Evolutionary conservation across 2,113 vertebrate species (phyloP).

Genomic region (Microtus richardsoni): DNA sequence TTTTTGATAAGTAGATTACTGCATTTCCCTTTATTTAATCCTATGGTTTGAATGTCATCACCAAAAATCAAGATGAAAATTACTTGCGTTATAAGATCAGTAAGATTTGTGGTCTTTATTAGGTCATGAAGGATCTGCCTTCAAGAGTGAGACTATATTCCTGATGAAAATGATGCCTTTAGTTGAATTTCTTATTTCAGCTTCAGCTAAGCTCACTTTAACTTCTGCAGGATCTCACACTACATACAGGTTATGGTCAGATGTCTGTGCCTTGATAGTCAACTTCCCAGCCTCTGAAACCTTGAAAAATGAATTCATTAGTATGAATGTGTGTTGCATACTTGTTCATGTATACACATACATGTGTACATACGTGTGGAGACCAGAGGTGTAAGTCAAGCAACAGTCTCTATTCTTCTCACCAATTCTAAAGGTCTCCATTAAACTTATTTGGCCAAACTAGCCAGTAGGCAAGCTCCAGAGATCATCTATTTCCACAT

Average conservation of each 20-base stretch:
- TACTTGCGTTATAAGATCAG: background rate
- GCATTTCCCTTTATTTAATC: background rate
- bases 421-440: background rate
- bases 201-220: background rate
- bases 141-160: background rate
- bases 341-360: background rate
- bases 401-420: background rate
- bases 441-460: background rate
- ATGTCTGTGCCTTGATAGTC: background rate
- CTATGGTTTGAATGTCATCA: too few species aligned
- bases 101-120: background rate
- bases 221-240: background rate
- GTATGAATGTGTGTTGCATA: background rate
- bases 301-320: background rate
- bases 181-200: background rate
- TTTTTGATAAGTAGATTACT: background rate
- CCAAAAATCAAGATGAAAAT: background rate
- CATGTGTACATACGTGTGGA: fast-evolving
- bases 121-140: background rate
- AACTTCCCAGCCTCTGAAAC: background rate
- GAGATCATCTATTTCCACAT: background rate
- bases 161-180: background rate
- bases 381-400: too few species aligned
- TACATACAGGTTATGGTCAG: background rate
- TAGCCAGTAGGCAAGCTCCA: too few species aligned